phyloP scores from a whole-genome alignment of 2,113 vertebrate species.

The Corythoichthys haematopterus region DNA sequence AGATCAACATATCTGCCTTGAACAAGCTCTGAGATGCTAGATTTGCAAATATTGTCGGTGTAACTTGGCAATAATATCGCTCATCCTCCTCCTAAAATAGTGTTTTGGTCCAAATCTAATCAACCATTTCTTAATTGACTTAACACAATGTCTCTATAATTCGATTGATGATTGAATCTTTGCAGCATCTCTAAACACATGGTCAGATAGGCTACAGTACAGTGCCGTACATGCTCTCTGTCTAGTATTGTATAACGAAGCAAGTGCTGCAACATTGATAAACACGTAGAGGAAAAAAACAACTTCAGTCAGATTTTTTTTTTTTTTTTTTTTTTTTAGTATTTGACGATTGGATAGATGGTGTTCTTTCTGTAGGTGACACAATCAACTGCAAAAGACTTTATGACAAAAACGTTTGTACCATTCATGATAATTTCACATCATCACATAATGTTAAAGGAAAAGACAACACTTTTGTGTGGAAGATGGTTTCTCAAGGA shows the following conservation, averaged over 20 bases:
- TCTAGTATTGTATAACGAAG: constrained; percentile 15
- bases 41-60: constrained; percentile 22
- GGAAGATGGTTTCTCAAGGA: too few relatives aligned
- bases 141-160: neutral
- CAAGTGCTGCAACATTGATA: constrained; percentile 9
- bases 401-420: neutral
- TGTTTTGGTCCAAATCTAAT: constrained; percentile 65
- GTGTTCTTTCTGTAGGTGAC: neutral
- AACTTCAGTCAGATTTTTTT: neutral
- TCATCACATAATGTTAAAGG: too few relatives aligned
- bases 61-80: constrained; percentile 41
- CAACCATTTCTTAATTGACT: constrained; percentile 70
- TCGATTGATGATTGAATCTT: neutral
- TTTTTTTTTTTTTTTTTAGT: neutral
- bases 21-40: neutral
- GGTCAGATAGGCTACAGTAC: constrained; percentile 30
- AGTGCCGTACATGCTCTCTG: neutral
- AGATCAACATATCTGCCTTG: neutral
- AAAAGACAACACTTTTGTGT: too few relatives aligned
- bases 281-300: neutral
- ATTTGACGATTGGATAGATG: neutral
- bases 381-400: neutral
- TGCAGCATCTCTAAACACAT: constrained; percentile 50
- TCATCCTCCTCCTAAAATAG: constrained; percentile 48
- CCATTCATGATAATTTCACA: neutral